A percentile compares a stretch with the other conserved stretches of the same genome.
Conservation (phyloP, 2,888 invertebrate genomes). For the Drosophila tripunctata region DNA sequence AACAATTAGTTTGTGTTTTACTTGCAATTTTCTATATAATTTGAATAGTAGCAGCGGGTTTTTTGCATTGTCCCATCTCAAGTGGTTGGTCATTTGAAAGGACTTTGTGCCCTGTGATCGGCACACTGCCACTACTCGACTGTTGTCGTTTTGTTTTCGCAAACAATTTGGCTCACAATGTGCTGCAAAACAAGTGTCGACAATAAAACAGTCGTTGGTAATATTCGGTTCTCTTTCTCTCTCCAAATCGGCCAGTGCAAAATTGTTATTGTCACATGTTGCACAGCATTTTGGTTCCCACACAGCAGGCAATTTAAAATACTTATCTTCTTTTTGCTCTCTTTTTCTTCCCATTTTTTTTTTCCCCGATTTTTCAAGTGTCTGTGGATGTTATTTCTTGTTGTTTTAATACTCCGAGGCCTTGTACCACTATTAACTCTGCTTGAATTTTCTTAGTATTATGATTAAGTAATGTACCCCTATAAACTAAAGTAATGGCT, state of each 20-base stretch:
- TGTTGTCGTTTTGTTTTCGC: slow-evolving; percentile 49
- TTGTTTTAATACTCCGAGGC: slow-evolving; percentile 10
- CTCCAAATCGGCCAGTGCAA: slow-evolving; percentile 57
- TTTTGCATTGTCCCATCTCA: slow-evolving; percentile 56
- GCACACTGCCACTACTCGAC: slow-evolving; percentile 54
- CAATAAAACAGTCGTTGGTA: slow-evolving; percentile 61
- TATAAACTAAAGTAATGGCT: background rate
- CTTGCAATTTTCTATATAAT: slow-evolving; percentile 72
- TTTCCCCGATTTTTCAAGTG: slow-evolving; percentile 63
- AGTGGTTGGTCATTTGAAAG: slow-evolving; percentile 48
- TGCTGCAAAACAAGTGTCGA: slow-evolving; percentile 66
- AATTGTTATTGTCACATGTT: slow-evolving; percentile 72
- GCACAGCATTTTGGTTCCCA: slow-evolving; percentile 73
- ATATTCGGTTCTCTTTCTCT: slow-evolving; percentile 22
- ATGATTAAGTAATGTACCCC: background rate
- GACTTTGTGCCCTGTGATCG: slow-evolving; percentile 36
- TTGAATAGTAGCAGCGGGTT: slow-evolving; percentile 62
- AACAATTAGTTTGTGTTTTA: slow-evolving; percentile 74
- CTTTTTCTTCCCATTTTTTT: slow-evolving; percentile 27
- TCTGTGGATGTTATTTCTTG: slow-evolving; percentile 22
- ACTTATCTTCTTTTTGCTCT: slow-evolving; percentile 26
- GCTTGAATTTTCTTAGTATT: slow-evolving; percentile 6
- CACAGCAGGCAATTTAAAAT: slow-evolving; percentile 70
- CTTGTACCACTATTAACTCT: slow-evolving; percentile 17
- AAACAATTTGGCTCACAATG: slow-evolving; percentile 73